Conservation (phyloP, 2,888 invertebrate species). For the Trachelus stipa region DNA sequence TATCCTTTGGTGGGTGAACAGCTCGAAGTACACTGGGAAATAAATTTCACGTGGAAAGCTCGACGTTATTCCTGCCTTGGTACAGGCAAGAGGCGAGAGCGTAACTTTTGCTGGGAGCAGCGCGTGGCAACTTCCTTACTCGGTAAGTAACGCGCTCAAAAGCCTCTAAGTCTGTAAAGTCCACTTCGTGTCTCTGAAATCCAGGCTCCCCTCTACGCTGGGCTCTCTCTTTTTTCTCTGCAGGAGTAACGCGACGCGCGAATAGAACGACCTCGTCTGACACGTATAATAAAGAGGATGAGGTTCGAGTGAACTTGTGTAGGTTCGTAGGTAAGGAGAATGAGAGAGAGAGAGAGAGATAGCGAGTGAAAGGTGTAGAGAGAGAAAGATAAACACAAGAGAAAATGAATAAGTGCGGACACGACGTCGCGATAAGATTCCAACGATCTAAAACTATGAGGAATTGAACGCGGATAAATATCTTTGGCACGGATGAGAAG, state of each 20-base stretch:
- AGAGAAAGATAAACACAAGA: not conserved
- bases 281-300: not conserved
- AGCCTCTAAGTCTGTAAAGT: slow-evolving; percentile 9
- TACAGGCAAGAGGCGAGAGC: not conserved
- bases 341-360: not conserved
- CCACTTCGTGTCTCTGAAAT: not conserved
- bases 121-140: slow-evolving; percentile 1
- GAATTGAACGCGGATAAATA: not conserved
- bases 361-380: not conserved
- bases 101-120: not conserved
- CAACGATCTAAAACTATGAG: not conserved
- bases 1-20: not conserved
- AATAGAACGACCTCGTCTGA: not conserved
- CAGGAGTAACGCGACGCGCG: not conserved
- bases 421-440: not conserved
- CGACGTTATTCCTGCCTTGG: not conserved
- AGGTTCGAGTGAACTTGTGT: not conserved
- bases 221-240: not conserved
- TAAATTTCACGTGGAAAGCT: not conserved
- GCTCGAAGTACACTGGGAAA: not conserved
- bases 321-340: not conserved
- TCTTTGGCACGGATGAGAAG: not conserved
- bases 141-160: not conserved
- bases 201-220: not conserved
- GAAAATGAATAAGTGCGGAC: not conserved